A percentile compares a stretch with the other conserved stretches of the same genome.
Evolutionary conservation across 2,113 vertebrate genomes (phyloP).

Genomic region (Chascanopsetta lugubris): DNA sequence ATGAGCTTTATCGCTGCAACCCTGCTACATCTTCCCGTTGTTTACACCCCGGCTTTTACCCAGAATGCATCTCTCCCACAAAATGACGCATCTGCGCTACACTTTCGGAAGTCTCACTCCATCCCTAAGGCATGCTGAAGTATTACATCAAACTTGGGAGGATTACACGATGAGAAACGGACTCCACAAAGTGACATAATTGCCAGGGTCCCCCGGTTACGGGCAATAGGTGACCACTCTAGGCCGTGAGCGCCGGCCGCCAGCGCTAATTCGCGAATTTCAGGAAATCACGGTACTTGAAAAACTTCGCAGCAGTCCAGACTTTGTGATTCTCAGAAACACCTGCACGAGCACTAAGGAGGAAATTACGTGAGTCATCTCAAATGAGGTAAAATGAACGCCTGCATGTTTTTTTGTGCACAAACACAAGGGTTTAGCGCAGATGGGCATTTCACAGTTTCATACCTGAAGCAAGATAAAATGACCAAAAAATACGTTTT

Average conservation of each 20-base stretch:
- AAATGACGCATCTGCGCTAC: not conserved
- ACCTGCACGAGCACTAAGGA: slow-evolving; percentile 27
- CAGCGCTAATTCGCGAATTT: not conserved
- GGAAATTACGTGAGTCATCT: slow-evolving; percentile 34
- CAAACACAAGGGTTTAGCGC: not conserved
- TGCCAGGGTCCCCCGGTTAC: slow-evolving; percentile 1
- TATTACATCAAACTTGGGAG: slow-evolving; percentile 6
- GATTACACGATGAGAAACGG: not conserved
- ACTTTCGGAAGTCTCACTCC: not conserved
- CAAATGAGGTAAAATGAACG: slow-evolving; percentile 18
- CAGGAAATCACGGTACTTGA: not conserved
- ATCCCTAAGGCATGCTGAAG: not conserved
- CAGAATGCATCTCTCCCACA: slow-evolving; percentile 16
- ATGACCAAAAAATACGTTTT: too few relatives aligned
- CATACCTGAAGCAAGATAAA: too few relatives aligned
- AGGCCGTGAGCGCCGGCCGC: not conserved
- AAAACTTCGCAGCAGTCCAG: too few relatives aligned
- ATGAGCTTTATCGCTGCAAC: not conserved
- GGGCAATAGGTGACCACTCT: not conserved
- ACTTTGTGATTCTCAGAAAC: slow-evolving; percentile 13
- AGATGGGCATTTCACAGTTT: too few relatives aligned
- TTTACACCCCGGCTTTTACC: slow-evolving; percentile 7
- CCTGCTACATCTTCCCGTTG: too few relatives aligned
- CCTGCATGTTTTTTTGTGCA: slow-evolving; percentile 4
- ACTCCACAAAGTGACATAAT: not conserved